Evolutionary conservation across 2,888 invertebrate genomes (phyloP).

Genomic region (Dendrolimus houi): DNA sequence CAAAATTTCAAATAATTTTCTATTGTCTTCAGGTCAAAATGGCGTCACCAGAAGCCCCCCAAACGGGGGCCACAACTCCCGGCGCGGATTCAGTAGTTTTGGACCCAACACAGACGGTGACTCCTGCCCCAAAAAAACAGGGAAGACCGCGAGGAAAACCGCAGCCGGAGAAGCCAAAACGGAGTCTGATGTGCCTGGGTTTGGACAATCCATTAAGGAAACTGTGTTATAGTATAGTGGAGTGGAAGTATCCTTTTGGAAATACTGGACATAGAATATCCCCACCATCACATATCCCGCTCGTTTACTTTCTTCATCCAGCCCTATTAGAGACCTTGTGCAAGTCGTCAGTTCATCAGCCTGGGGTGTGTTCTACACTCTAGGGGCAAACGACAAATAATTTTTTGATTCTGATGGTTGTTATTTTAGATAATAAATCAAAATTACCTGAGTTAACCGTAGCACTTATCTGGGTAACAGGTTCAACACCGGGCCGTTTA

Average conservation of each 20-base stretch:
- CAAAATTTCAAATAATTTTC: slow-evolving; percentile 2
- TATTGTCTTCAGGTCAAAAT: slow-evolving; percentile 45
- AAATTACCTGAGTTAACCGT: too few relatives aligned
- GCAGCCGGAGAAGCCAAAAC: slow-evolving; percentile 91
- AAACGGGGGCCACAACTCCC: slow-evolving; percentile 43
- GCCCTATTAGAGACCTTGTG: too few relatives aligned
- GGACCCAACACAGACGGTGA: slow-evolving; percentile 32
- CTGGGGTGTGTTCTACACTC: too few relatives aligned
- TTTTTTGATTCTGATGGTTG: too few relatives aligned
- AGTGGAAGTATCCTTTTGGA: slow-evolving; percentile 99
- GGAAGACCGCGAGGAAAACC: slow-evolving; percentile 85
- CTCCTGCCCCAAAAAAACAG: slow-evolving; percentile 75
- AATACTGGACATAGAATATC: not conserved
- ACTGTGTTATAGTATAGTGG: slow-evolving; percentile 96
- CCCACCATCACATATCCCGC: too few relatives aligned
- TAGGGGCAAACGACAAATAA: too few relatives aligned
- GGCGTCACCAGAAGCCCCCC: slow-evolving; percentile 36
- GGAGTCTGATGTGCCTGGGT: slow-evolving; percentile 93
- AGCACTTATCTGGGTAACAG: too few relatives aligned
- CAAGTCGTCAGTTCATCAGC: too few relatives aligned
- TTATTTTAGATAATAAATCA: too few relatives aligned
- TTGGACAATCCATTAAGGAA: slow-evolving; percentile 96
- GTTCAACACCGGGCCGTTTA: too few relatives aligned
- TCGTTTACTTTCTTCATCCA: too few relatives aligned
- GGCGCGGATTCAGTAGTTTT: slow-evolving; percentile 38